Evolutionary conservation across 1,140 invertebrate genomes (phyloP), one percentile per base, ranked within the genome.

Genomic region (Bombus fervidus): DNA sequence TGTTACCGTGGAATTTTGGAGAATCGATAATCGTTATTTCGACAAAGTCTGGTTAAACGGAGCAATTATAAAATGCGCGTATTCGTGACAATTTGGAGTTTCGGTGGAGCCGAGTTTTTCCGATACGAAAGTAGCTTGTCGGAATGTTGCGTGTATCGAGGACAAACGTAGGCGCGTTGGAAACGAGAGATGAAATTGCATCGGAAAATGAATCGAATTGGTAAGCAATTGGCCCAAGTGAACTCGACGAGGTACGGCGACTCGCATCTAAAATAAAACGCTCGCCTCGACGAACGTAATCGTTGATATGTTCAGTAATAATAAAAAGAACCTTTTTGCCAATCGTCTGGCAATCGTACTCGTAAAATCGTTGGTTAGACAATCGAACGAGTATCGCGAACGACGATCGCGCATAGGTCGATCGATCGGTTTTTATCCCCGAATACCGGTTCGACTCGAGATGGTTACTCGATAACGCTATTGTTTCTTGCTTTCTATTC

Each of bases 401-500:
- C n/a, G n/a, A 53, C 12, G 68, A 22, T 15, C 34, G 18, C 2
- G 3, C 12, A 28, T n/a, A 15, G 28, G 43, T 72, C 39, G 39
- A 41, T 72, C 39, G 39, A n/a, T 72, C 39, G 25, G 28, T 13
- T 72, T 41, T 28, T 43, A 43, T 72, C 12, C 1, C 39, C 5
- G 76, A 53, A 72, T 80, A 41, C 25, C 28, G 68, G 4, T n/a
- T 69, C 28, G 0, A 66, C n/a, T n/a, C n/a, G n/a, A 66, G 6
- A 15, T 28, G 59, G 12, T 62, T 62, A n/a, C 28, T 22, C 47
- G 47, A 62, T 12, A 62, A 62, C 28, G 59, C 2, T 34, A 18
- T 66, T 34, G n/a, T 66, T 86, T 83, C 77, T 66, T 62, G 43
- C 25, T 53, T 31, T 86, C 73, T 80, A 72, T 82, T 86, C 76